phyloP scores from a whole-genome alignment of 2,888 invertebrate species.

The Drosophila algonquin region DNA sequence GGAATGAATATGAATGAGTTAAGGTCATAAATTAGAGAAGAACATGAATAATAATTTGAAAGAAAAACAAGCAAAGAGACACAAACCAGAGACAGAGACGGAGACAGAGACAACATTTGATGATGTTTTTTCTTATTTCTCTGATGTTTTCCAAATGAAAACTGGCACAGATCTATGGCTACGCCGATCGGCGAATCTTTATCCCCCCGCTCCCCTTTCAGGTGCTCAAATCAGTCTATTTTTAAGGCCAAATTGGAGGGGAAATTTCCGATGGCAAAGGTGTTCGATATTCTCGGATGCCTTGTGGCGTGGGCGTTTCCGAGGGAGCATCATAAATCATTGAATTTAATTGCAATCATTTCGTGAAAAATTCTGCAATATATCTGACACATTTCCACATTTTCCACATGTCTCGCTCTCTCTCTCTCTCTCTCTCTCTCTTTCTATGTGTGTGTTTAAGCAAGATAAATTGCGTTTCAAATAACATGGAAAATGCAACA shows the following conservation, averaged over 20 bases:
- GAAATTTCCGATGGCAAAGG: conserved; percentile 36
- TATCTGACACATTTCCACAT: conserved; percentile 41
- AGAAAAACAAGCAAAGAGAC: conserved; percentile 34
- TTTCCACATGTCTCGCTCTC: conserved; percentile 28
- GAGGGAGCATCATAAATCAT: conserved; percentile 60
- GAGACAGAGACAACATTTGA: conserved; percentile 34
- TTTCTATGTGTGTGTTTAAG: conserved; percentile 43
- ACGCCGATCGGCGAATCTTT: conserved; percentile 48
- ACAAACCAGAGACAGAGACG: conserved; percentile 35
- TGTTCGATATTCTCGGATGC: conserved; percentile 10
- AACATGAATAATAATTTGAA: conserved; percentile 48
- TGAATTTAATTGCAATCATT: conserved; percentile 71
- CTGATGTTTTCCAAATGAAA: conserved; percentile 59
- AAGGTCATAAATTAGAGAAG: conserved; percentile 55
- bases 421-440: not conserved
- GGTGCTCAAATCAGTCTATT: conserved; percentile 60
- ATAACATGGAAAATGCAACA: conserved; percentile 66
- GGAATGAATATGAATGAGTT: conserved; percentile 57
- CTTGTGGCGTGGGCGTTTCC: conserved; percentile 50
- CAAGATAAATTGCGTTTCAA: conserved; percentile 66
- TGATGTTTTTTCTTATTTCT: conserved; percentile 43
- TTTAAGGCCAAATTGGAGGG: conserved; percentile 38
- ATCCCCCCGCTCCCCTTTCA: conserved; percentile 35
- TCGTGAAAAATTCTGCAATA: conserved; percentile 41
- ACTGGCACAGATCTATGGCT: conserved; percentile 50